phyloP scores from a whole-genome alignment of 2,113 vertebrate genomes.

The Neolamprologus brichardi region DNA sequence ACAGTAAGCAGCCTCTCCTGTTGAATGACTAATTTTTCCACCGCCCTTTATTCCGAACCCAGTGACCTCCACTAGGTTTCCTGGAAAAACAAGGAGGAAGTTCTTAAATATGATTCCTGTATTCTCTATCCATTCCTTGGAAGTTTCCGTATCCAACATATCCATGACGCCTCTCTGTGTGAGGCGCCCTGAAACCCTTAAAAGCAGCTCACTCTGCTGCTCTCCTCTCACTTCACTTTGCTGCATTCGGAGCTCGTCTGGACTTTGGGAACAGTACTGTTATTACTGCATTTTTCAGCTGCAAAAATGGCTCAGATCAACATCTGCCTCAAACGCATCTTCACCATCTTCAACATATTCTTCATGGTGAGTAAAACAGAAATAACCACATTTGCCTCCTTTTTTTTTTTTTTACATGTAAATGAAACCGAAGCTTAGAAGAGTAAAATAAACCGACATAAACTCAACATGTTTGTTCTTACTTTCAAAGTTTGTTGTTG shows the following conservation, averaged over 20 bases:
- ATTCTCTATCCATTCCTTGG: neutral
- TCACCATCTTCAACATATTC: conserved; percentile 43
- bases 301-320: conserved; percentile 28
- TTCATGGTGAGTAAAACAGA: conserved; percentile 40
- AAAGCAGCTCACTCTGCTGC: neutral
- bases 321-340: conserved; percentile 20
- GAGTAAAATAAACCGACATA: neutral
- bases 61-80: neutral
- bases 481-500: neutral
- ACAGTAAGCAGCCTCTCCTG: neutral
- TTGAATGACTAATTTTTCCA: neutral
- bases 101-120: neutral
- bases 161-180: neutral
- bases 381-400: neutral
- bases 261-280: neutral
- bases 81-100: neutral
- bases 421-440: neutral
- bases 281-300: neutral
- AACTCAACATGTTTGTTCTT: neutral
- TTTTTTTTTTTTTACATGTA: neutral
- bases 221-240: neutral
- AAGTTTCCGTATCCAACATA: neutral
- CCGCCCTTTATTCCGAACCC: neutral
- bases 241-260: neutral
- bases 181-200: neutral